Percentiles rank a stretch among this genome's conserved stretches.
These are phyloP conservation scores for Tachyglossus aculeatus DNA, from an alignment of 2,797 vertebrate genomes.

Conservation along the genomic window DNA sequence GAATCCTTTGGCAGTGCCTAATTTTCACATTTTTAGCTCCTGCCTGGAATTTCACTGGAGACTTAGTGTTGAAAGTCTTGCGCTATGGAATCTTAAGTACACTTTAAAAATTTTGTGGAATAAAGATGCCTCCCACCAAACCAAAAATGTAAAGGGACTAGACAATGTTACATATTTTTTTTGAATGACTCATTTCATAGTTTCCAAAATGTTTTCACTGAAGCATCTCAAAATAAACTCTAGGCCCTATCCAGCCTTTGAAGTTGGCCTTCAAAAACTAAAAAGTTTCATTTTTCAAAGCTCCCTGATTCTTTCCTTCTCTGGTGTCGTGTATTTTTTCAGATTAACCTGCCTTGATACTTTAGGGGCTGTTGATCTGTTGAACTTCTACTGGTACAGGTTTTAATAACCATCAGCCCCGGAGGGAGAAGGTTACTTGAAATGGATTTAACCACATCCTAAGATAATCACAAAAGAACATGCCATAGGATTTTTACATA, in stretches of 20 bases:
- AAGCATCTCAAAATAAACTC: conserved; percentile 61
- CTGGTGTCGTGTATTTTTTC: conserved; percentile 25
- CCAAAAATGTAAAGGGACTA: conserved; percentile 46
- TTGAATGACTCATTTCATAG: conserved; percentile 49
- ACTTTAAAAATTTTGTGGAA: conserved; percentile 64
- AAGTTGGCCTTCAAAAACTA: conserved; percentile 54
- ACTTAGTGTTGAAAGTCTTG: conserved; percentile 71
- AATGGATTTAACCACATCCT: conserved; percentile 55
- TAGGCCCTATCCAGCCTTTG: conserved; percentile 47
- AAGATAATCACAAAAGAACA: conserved; percentile 51
- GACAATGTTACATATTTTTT: conserved; percentile 48
- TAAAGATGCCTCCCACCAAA: conserved; percentile 54
- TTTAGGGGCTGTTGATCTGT: conserved; percentile 9
- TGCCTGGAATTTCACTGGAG: conserved; percentile 73
- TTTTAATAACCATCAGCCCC: conserved; percentile 51
- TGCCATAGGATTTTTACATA: conserved; percentile 42
- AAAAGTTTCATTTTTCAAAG: conserved; percentile 44
- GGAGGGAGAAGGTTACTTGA: conserved; percentile 51
- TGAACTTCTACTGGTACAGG: conserved; percentile 48
- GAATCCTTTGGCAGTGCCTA: conserved; percentile 2
- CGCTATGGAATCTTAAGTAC: conserved; percentile 69
- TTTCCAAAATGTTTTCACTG: conserved; percentile 62
- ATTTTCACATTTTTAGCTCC: conserved; percentile 29
- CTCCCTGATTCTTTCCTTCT: conserved; percentile 45
- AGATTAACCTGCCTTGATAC: conserved; percentile 55